A percentile compares a stretch with the other conserved stretches of the same genome.
Conservation (phyloP, 2,797 vertebrate genomes). For the Odontamblyopus rebecca region DNA sequence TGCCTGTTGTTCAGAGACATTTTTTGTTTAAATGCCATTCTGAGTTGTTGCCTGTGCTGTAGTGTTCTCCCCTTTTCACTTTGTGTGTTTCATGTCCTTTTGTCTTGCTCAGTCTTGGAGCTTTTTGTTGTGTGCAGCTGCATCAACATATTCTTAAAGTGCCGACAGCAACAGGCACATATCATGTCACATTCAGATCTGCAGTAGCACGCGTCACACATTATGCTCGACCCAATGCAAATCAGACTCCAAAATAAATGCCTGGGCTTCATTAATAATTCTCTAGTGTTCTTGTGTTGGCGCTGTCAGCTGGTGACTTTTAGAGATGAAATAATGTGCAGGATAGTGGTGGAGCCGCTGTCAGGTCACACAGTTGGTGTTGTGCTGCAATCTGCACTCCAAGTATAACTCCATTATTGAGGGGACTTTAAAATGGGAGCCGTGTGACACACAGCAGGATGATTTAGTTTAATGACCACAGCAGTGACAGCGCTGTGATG, state of each 20-base stretch:
- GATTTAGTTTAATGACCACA: constrained; percentile 83
- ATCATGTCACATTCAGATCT: constrained; percentile 35
- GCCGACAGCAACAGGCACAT: constrained; percentile 47
- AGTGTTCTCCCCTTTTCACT: constrained; percentile 38
- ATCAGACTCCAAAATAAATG: constrained; percentile 19
- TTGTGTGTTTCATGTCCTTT: constrained; percentile 53
- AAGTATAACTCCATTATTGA: constrained; percentile 79
- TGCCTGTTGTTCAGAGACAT: constrained; percentile 63
- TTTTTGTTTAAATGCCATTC: constrained; percentile 64
- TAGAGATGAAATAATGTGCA: constrained; percentile 59
- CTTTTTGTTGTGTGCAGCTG: constrained; percentile 46
- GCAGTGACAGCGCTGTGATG: constrained; percentile 79
- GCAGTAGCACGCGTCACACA: constrained; percentile 18
- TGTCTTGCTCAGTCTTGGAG: constrained; percentile 52
- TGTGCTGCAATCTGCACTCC: constrained; percentile 73
- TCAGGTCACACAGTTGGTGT: constrained; percentile 66
- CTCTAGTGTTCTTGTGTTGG: constrained; percentile 22
- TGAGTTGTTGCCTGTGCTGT: constrained; percentile 62
- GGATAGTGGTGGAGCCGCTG: constrained; percentile 50
- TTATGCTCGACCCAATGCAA: constrained; percentile 15
- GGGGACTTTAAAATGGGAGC: constrained; percentile 74
- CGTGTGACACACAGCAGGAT: constrained; percentile 76
- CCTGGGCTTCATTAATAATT: constrained; percentile 43
- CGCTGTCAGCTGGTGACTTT: constrained; percentile 49
- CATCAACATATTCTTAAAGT: constrained; percentile 48